Base-by-base conservation (phyloP, 2,113 vertebrate species). In the Hiodon tergisus region DNA sequence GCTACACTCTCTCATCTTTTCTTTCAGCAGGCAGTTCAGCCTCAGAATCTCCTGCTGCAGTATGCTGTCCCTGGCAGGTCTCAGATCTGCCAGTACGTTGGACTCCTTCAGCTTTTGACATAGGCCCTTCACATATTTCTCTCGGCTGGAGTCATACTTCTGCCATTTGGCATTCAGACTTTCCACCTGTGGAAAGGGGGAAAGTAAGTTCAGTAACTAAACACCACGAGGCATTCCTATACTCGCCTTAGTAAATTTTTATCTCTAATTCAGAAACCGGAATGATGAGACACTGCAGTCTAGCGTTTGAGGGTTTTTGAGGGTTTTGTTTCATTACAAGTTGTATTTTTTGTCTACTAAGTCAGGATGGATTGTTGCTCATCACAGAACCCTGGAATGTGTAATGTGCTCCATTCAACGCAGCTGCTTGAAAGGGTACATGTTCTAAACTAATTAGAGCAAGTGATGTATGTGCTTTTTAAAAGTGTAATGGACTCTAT, bases 121-220 rank as follows among this genome's bases (percentile, higher is more conserved):
- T 14, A 98, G 84, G 0, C 87, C 86, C 78, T 91, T 86, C 82
- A 98, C 95, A 0, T 96, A 95, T 71, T 94, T 94, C 0, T 98
- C 96, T 81, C 96, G 83, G 69, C 95, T 95, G 0, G 89, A 90
- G 0, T 98, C 95, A 0, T 98, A 98, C 72, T 92, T 95, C 86
- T 98, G 96, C 96, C 96, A 98, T 60, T 92, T 94, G 2, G 94
- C 87, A 3, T 98, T 98, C 71, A 98, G 88, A 76, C 90, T 90
- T 82, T 98, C 94, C 16, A 97, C 96, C 96, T 98, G 78, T 2
- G 46, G 11, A 16, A n/a, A 52, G 3, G 57, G 46, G 63, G 13
- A 14, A 2, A 10, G 46, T 58, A 70, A 13, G 0, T n/a, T 63
- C 58, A 65, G 6, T 31, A 5, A 48, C 10, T 11, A 1, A 53